phyloP scores from a whole-genome alignment of 2,888 invertebrate genomes.

The Drosophila kuntzei region DNA sequence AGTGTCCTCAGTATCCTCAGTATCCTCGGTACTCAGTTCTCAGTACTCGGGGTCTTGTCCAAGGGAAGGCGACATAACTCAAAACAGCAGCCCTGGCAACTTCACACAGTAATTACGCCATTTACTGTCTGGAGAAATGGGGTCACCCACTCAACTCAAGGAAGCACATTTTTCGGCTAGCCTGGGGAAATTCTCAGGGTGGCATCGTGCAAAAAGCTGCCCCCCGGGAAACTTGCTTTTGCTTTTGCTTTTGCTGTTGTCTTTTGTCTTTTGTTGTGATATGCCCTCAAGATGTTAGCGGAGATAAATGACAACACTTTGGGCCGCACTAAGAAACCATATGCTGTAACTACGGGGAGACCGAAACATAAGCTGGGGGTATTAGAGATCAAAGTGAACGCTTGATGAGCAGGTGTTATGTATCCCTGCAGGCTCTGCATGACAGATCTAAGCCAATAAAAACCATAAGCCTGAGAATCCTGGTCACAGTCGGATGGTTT shows the following conservation, averaged over 20 bases:
- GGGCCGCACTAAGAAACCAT: constrained; percentile 51
- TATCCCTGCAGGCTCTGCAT: constrained; percentile 24
- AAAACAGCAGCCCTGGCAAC: constrained; percentile 63
- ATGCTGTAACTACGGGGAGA: constrained; percentile 39
- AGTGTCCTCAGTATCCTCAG: constrained; percentile 4
- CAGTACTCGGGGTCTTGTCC: constrained; percentile 31
- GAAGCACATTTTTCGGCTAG: constrained; percentile 64
- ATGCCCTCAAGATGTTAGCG: constrained; percentile 73
- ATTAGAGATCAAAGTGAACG: constrained; percentile 71
- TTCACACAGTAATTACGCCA: constrained; percentile 81
- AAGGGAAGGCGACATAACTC: constrained; percentile 72
- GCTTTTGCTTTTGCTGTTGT: constrained; percentile 20
- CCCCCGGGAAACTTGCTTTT: constrained; percentile 11
- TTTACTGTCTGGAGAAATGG: constrained; percentile 76
- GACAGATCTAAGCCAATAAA: constrained; percentile 68
- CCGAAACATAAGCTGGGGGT: constrained; percentile 50
- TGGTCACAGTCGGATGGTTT: constrained; percentile 8
- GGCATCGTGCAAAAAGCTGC: constrained; percentile 35
- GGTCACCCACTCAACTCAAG: constrained; percentile 75
- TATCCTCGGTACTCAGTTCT: constrained; percentile 2
- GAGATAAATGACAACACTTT: constrained; percentile 79
- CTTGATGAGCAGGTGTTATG: constrained; percentile 59
- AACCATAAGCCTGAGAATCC: constrained; percentile 33
- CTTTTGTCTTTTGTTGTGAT: constrained; percentile 59
- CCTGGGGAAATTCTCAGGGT: constrained; percentile 19